Percentiles rank a stretch among this genome's conserved stretches.
Conservation (phyloP, 2,113 vertebrate genomes). For the Larimichthys polyactis region DNA sequence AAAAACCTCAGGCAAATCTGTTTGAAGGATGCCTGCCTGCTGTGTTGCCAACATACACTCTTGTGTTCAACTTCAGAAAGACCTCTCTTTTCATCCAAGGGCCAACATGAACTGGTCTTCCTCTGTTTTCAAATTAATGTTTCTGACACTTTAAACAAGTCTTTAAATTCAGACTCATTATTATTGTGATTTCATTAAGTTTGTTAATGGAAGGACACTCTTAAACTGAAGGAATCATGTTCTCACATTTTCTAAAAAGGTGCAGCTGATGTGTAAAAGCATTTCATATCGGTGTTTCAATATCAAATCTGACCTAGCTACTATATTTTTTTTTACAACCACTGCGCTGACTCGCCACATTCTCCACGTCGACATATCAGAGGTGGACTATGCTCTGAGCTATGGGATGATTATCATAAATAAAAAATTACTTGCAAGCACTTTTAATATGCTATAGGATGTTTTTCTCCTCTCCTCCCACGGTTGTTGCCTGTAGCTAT, state of each 20-base stretch:
- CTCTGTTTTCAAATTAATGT: constrained; percentile 15
- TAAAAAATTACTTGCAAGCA: constrained; percentile 50
- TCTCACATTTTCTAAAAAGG: neutral
- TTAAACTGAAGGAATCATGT: neutral
- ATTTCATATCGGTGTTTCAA: neutral
- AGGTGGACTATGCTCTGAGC: constrained; percentile 11
- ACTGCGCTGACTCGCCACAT: constrained; percentile 4
- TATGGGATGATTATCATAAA: constrained; percentile 41
- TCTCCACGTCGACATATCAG: constrained; percentile 30
- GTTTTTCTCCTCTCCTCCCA: constrained; percentile 36
- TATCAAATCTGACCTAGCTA: constrained; percentile 8
- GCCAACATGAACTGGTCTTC: constrained; percentile 9
- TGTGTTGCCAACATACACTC: constrained; percentile 47
- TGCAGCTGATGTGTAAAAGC: neutral
- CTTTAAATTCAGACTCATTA: neutral
- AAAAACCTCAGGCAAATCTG: constrained; percentile 58
- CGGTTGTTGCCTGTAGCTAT: constrained; percentile 47
- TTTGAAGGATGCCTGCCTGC: constrained; percentile 67
- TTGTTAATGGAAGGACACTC: neutral
- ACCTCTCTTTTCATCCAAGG: constrained; percentile 8
- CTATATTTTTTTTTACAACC: neutral
- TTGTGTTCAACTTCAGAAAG: constrained; percentile 27
- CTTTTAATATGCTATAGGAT: constrained; percentile 56
- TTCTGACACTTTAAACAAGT: neutral
- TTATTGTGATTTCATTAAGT: neutral